A percentile compares a stretch with the other conserved stretches of the same genome.
phyloP scores from a whole-genome alignment of 2,797 vertebrate genomes.

The Squalus acanthias region DNA sequence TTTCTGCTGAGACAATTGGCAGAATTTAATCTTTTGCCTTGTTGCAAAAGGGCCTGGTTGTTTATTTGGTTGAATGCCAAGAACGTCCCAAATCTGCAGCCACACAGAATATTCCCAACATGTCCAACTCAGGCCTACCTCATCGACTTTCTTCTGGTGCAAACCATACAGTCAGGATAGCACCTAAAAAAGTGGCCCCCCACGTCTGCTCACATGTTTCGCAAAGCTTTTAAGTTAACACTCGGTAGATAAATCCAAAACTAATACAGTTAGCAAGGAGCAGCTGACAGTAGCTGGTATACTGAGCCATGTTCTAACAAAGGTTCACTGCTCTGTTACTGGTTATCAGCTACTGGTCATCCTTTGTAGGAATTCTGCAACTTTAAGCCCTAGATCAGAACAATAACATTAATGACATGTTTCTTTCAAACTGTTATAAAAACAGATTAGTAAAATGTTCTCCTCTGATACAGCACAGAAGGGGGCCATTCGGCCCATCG shows the following conservation, averaged over 20 bases:
- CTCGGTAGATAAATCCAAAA: background rate
- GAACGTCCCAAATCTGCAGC: background rate
- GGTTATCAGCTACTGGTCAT: background rate
- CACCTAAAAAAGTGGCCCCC: background rate
- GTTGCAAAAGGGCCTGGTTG: background rate
- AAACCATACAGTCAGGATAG: background rate
- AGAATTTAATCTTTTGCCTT: background rate
- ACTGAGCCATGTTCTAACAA: background rate
- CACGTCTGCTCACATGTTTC: background rate
- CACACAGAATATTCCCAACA: background rate
- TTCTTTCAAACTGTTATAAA: background rate
- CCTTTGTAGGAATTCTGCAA: background rate
- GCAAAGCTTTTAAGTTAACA: background rate
- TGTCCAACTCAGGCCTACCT: background rate
- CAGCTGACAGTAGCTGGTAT: background rate
- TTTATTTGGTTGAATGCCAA: background rate
- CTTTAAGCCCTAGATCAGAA: background rate
- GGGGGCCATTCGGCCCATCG: background rate
- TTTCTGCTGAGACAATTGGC: background rate
- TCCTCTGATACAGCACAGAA: background rate
- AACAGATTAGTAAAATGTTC: background rate
- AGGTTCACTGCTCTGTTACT: background rate
- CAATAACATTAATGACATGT: background rate
- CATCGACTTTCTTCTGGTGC: background rate
- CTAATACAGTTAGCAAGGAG: background rate